phyloP scores from a whole-genome alignment of 2,113 vertebrate species.

The Ploceus nigricollis region DNA sequence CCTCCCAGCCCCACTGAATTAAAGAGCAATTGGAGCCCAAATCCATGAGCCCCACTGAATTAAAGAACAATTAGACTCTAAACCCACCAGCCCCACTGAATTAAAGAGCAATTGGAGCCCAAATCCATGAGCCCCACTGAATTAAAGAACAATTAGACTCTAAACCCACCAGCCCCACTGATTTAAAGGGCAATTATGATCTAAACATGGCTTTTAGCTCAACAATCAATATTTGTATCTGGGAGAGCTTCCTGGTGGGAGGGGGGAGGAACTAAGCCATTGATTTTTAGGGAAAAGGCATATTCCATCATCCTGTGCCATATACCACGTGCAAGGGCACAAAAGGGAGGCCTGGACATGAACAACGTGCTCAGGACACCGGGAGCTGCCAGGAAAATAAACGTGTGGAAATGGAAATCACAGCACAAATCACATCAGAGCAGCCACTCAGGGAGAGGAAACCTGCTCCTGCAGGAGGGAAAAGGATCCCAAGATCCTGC shows the following conservation, averaged over 20 bases:
- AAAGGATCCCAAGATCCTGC: background rate
- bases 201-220: background rate
- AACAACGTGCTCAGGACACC: background rate
- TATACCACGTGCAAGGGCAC: background rate
- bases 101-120: background rate
- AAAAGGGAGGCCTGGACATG: background rate
- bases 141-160: background rate
- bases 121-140: background rate
- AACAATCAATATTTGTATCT: background rate
- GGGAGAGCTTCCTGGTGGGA: background rate
- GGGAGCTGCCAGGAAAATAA: background rate
- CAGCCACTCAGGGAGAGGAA: background rate
- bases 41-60: background rate
- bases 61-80: background rate
- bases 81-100: background rate
- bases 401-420: background rate
- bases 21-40: no score
- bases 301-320: slow-evolving; percentile 65
- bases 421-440: background rate
- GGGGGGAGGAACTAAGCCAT: background rate
- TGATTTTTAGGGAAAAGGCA: slow-evolving; percentile 43
- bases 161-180: background rate
- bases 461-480: background rate
- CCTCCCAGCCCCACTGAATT: background rate
- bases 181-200: background rate